These are phyloP conservation scores for Lycodopsis pacificus DNA, from an alignment of 2,797 vertebrate genomes.

Conservation along the genomic window DNA sequence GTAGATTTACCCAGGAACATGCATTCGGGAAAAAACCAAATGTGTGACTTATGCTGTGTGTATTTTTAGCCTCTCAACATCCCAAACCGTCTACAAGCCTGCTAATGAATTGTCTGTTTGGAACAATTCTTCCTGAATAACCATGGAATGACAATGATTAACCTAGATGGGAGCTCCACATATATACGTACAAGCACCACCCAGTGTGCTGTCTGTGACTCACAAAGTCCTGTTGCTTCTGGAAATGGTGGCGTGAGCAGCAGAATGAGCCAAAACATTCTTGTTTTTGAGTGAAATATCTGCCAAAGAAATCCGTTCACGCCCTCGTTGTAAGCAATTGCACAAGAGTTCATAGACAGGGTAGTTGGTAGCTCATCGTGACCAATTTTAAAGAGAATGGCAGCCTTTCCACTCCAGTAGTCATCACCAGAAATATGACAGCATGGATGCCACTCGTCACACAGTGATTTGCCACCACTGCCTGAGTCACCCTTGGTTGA, in stretches of 20 bases:
- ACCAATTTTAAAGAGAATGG: not conserved
- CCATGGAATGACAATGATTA: conserved; percentile 30
- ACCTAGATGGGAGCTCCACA: conserved; percentile 11
- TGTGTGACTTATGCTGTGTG: conserved; percentile 2
- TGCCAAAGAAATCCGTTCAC: not conserved
- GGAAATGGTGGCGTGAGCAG: not conserved
- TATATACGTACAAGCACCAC: not conserved
- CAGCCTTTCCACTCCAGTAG: not conserved
- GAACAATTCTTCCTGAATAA: conserved; percentile 28
- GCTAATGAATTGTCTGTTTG: conserved; percentile 50
- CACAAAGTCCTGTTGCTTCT: not conserved
- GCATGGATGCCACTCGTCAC: not conserved
- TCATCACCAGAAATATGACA: not conserved
- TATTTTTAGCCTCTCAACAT: conserved; percentile 20
- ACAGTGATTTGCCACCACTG: not conserved
- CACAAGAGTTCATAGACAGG: not conserved
- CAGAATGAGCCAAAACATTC: not conserved
- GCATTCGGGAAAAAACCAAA: not conserved
- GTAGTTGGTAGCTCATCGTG: not conserved
- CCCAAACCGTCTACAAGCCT: conserved; percentile 20
- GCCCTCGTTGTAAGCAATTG: not conserved
- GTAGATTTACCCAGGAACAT: not conserved
- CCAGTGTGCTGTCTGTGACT: conserved; percentile 7
- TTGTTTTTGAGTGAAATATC: not conserved
- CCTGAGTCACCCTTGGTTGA: not conserved